Evolutionary conservation across 2,113 vertebrate species (phyloP), one percentile per base, ranked within the genome.

Genomic region (Lota lota): DNA sequence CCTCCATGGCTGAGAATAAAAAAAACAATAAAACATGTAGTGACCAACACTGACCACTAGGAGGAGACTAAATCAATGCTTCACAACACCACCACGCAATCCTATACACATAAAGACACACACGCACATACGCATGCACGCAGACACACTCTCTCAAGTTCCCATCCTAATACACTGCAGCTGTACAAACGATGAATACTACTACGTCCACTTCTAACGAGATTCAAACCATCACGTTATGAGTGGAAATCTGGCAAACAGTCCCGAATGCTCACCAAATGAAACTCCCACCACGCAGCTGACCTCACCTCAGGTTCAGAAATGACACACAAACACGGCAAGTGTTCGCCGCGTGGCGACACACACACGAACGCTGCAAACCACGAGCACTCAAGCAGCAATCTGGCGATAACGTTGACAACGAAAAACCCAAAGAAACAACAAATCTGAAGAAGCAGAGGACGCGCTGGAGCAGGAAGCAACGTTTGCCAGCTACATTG

Each of bases 401-500:
- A 11, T 47, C 10, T 8, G 40, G 16, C 2, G 62, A 17, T 54
- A 65, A 63, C 5, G 24, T 21, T 58, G 51, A 61, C 66, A 62
- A n/a, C 68, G 66, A 11, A 50, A 20, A 12, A 18, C 18, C 16
- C 20, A 59, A 28, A 69, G 63, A 68, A 56, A 72, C 50, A 72
- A n/a, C 20, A 69, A 8, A 69, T 12, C 77, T 78, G 71, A 12
- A 2, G 73, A 8, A 77, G 28, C 28, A 6, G 28, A 33, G 28
- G 28, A 33, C 28, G 28, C 4, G 28, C 7, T 4, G 28, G 4
- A 33, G 28, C 28, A 33, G 28, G 28, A 33, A 33, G 77, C 14
- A 70, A 94, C 94, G 93, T 95, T 96, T 96, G 95, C 94, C 95
- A 97, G 95, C 94, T 95, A 97, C 94, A 95, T 92, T 94, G 93